A percentile compares a stretch with the other conserved stretches of the same genome.
phyloP scores from a whole-genome alignment of 2,888 invertebrate species.

The Listrodromus nycthemerus region DNA sequence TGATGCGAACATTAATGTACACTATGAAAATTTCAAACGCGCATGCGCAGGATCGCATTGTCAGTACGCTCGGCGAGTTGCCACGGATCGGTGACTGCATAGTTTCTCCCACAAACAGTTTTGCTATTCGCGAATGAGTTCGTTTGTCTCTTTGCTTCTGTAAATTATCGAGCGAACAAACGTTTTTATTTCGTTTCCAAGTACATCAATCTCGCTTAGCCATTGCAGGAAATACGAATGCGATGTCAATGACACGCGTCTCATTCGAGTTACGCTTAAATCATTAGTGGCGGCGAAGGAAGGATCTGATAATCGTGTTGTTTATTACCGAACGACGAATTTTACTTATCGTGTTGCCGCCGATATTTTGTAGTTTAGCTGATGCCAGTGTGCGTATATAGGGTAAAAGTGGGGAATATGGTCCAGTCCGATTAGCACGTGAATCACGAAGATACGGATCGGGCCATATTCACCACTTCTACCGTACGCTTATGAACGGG shows the following conservation, averaged over 20 bases:
- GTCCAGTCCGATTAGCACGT: too few species aligned
- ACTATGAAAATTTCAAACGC: not conserved
- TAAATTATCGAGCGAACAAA: not conserved
- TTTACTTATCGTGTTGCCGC: not conserved
- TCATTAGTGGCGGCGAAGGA: not conserved
- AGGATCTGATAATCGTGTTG: slow-evolving; percentile 27
- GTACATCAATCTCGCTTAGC: not conserved
- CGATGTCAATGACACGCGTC: not conserved
- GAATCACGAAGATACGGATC: too few species aligned
- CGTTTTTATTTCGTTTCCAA: not conserved
- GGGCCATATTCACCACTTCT: not conserved
- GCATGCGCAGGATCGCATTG: not conserved
- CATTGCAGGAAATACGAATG: not conserved
- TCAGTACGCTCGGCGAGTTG: not conserved
- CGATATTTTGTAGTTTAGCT: not conserved
- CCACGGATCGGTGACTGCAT: not conserved
- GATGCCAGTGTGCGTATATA: not conserved
- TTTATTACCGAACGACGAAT: slow-evolving; percentile 31
- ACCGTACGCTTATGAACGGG: not conserved
- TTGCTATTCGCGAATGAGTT: not conserved
- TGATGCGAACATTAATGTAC: not conserved
- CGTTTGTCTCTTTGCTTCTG: not conserved
- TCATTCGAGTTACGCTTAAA: not conserved
- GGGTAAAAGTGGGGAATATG: too few species aligned
- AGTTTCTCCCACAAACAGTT: not conserved